Evolutionary conservation across 30 jellyfish, hydroid and myxozoan genomes (phyloP).

Genomic region (Hydractinia echinata): DNA sequence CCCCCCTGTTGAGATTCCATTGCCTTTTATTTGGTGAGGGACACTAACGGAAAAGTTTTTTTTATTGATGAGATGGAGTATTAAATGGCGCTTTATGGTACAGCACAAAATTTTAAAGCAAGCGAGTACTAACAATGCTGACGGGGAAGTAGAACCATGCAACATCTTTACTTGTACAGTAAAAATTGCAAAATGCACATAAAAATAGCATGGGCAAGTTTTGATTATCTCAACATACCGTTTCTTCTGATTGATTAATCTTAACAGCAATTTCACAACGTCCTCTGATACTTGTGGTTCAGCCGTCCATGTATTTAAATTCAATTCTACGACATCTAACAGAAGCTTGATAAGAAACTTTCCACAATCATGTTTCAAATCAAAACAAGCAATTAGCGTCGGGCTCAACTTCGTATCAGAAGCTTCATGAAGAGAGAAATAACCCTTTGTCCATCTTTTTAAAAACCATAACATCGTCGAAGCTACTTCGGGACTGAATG

Average conservation of each 20-base stretch:
- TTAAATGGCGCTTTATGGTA: no score
- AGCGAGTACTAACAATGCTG: no score
- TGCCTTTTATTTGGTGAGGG: no score
- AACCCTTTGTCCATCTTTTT: conserved; percentile 57
- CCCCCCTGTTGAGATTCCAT: no score
- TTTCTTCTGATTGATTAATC: conserved; percentile 29
- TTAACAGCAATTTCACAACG: conserved; percentile 57
- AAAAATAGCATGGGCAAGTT: no score
- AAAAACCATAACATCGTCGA: conserved; percentile 70
- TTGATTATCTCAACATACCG: conserved; percentile 27
- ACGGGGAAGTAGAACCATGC: no score
- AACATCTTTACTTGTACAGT: no score
- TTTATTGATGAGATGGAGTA: no score
- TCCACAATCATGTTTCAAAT: conserved; percentile 47
- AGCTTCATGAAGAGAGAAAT: conserved; percentile 31
- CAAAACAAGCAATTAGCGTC: conserved; percentile 45
- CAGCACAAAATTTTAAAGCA: no score
- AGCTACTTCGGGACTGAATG: conserved; percentile 82
- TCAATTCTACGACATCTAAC: conserved; percentile 49
- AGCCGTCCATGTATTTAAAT: conserved; percentile 51
- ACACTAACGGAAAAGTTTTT: no score
- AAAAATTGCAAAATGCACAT: no score
- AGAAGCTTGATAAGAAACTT: conserved; percentile 32
- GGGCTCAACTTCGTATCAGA: conserved; percentile 30
- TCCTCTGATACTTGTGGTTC: conserved; percentile 81